These are phyloP conservation scores for Tipula vernalis DNA, from an alignment of 2,888 invertebrate species.

Conservation along the genomic window DNA sequence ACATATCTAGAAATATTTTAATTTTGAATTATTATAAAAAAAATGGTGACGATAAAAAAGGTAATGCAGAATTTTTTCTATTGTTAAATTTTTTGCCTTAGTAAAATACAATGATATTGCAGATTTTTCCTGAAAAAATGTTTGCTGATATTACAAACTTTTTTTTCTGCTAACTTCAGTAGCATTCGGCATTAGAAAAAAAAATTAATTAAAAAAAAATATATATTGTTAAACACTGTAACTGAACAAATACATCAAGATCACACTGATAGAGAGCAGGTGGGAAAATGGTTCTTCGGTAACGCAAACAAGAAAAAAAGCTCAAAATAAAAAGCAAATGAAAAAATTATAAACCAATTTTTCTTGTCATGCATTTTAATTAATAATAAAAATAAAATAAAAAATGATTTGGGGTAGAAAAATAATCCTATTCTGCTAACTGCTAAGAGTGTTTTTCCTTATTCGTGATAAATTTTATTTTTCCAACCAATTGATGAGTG, in stretches of 20 bases:
- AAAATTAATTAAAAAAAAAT: no score
- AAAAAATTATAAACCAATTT: not conserved
- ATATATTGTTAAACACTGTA: not conserved
- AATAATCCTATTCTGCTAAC: not conserved
- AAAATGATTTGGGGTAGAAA: not conserved
- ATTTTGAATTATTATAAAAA: no score
- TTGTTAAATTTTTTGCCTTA: no score
- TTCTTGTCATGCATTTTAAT: conserved; percentile 4
- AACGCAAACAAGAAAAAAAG: not conserved
- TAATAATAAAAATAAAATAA: not conserved
- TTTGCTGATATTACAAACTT: no score
- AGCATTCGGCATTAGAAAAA: no score
- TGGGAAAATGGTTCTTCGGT: not conserved
- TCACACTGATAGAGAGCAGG: not conserved
- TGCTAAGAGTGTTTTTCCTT: not conserved
- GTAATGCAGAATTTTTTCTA: no score
- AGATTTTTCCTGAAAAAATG: no score
- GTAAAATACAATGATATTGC: no score
- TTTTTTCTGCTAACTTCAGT: no score
- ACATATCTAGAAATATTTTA: no score
- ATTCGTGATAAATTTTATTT: not conserved
- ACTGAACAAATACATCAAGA: not conserved
- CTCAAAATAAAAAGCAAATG: not conserved
- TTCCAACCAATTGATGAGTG: not conserved
- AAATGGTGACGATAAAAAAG: no score